Conservation (phyloP, 1,140 invertebrate species). For the Ectropis grisescens region DNA sequence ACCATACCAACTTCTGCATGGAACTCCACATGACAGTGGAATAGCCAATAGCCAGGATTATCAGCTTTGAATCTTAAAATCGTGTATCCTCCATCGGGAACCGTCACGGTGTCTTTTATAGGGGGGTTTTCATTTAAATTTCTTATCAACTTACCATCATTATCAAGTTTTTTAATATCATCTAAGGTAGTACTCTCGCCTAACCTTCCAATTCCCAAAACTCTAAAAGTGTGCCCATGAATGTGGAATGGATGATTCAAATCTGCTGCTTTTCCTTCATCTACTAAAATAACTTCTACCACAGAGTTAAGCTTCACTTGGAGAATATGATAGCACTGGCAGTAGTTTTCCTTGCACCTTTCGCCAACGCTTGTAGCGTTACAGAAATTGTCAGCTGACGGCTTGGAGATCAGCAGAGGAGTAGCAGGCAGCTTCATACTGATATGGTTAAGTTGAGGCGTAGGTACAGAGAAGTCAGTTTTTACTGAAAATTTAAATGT, state of each 20-base stretch:
- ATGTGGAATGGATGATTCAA: constrained; percentile 92
- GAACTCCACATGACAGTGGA: constrained; percentile 95
- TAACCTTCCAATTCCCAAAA: constrained; percentile 82
- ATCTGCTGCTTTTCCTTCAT: constrained; percentile 87
- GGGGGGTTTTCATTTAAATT: constrained; percentile 83
- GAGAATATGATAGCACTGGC: constrained; percentile 85
- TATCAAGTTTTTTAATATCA: constrained; percentile 76
- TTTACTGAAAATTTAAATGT: constrained; percentile 63
- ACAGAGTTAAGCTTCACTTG: constrained; percentile 78
- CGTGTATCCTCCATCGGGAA: constrained; percentile 92
- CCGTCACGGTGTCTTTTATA: constrained; percentile 90
- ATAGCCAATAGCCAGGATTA: constrained; percentile 85
- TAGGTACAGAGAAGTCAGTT: constrained; percentile 72
- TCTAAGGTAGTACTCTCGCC: constrained; percentile 75
- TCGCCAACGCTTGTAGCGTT: constrained; percentile 67
- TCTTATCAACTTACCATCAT: constrained; percentile 77
- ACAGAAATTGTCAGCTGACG: constrained; percentile 77
- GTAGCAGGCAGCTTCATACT: constrained; percentile 80
- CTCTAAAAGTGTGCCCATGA: constrained; percentile 87
- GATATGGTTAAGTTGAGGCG: constrained; percentile 90
- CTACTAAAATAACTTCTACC: constrained; percentile 86
- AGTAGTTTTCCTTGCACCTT: constrained; percentile 77
- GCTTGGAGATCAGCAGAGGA: constrained; percentile 79
- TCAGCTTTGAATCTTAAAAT: constrained; percentile 79
- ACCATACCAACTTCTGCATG: constrained; percentile 94